Evolutionary conservation across 2,888 invertebrate genomes (phyloP), one percentile per base, ranked within the genome.

Genomic region (Epinotia nisella): DNA sequence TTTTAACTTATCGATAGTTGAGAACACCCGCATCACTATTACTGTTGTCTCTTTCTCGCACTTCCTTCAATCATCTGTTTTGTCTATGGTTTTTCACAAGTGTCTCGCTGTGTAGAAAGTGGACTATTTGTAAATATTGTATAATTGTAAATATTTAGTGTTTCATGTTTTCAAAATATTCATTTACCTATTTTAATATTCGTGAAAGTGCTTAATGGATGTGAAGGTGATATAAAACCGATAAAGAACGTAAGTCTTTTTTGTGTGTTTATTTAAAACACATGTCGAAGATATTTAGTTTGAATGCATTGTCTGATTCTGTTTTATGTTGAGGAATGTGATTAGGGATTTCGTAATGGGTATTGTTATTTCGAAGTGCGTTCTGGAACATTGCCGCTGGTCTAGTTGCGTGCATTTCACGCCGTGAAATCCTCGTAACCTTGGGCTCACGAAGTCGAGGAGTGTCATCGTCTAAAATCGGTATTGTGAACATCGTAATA

Each of bases 51-150:
- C 69, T 51, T 73, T 73, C 73, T 53, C 5, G 41, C 56, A 55
- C 56, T 21, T 21, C 64, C 64, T n/a, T 69, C 72, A 67, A 45
- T 4, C 15, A 68, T 64, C 60, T 65, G 70, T 70, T 73, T 83
- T 82, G 83, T 88, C 85, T 87, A 82, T 87, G 82, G 82, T 80
- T 84, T 82, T 81, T 86, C 82, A 83, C 75, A 81, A 86, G 85
- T 88, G 82, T 80, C 84, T 81, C 82, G 86, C 82, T 82, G 81
- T 79, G 85, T 85, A 81, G 87, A 88, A 87, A 87, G 88, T 88
- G 85, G 82, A 87, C 82, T 90, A 89, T 90, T 90, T 90, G 90
- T 92, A 91, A 91, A 92, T 92, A 92, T 86, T 90, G 86, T 79
- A 82, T 80, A 85, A 81, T 83, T 85, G 86, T 87, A 87, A 89